These are phyloP conservation scores for Polyodon spathula DNA, from an alignment of 2,113 vertebrate species.

Conservation along the genomic window DNA sequence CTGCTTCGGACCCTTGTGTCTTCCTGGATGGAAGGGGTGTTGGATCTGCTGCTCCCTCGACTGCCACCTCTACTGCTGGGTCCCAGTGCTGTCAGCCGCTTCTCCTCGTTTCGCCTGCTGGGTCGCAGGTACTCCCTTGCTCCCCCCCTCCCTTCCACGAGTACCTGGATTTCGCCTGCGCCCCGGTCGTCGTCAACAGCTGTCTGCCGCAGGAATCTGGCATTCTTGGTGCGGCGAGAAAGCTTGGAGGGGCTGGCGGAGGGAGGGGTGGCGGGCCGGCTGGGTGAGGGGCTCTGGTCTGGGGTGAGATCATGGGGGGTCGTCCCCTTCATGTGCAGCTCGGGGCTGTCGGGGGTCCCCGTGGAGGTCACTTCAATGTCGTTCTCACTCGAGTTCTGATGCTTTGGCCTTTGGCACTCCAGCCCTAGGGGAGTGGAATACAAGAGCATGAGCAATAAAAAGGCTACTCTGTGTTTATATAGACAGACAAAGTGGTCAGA, in stretches of 20 bases:
- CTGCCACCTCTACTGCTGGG: slow-evolving; percentile 41
- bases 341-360: slow-evolving; percentile 80
- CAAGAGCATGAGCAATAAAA: slow-evolving; percentile 6
- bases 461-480: too few species aligned
- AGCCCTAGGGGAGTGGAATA: slow-evolving; percentile 57
- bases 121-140: slow-evolving; percentile 60
- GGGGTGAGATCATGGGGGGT: slow-evolving; percentile 84
- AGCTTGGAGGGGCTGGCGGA: slow-evolving; percentile 55
- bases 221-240: slow-evolving; percentile 61
- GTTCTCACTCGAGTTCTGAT: slow-evolving; percentile 71
- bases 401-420: slow-evolving; percentile 82
- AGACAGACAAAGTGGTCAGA: too few species aligned
- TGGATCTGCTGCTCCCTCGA: slow-evolving; percentile 58
- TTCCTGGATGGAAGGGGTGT: slow-evolving; percentile 57
- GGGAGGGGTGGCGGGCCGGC: slow-evolving; percentile 71
- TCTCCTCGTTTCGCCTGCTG: slow-evolving; percentile 78
- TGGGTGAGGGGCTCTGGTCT: slow-evolving; percentile 81
- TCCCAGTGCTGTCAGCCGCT: slow-evolving; percentile 38
- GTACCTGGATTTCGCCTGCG: slow-evolving; percentile 82
- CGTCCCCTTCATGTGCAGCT: slow-evolving; percentile 89
- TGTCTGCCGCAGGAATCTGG: slow-evolving; percentile 83
- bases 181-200: slow-evolving; percentile 79
- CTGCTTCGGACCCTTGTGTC: slow-evolving; percentile 69
- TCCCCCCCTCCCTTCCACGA: slow-evolving; percentile 72
- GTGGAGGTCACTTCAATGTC: slow-evolving; percentile 85